Conservation (phyloP, 53 echinoderm and acorn worm species). For the Holothuria leucospilota region DNA sequence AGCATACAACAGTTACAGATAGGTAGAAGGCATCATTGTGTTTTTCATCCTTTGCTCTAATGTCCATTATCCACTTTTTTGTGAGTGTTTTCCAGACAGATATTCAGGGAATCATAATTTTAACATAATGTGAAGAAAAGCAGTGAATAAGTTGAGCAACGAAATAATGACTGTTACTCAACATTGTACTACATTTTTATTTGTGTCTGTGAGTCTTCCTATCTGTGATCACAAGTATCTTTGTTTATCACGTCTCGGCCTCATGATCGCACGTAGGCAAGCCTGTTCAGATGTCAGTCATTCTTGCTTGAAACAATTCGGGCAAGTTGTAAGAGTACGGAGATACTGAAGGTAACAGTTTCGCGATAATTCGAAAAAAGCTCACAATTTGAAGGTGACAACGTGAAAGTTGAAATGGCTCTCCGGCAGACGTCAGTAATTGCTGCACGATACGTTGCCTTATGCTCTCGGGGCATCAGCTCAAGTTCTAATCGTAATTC, state of each 20-base stretch:
- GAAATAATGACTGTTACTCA: too few species aligned
- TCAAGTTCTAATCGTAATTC: constrained; percentile 13
- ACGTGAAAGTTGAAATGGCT: not conserved
- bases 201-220: too few species aligned
- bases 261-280: too few species aligned
- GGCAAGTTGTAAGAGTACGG: not conserved
- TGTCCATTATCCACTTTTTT: not conserved
- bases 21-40: not conserved
- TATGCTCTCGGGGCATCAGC: constrained; percentile 14
- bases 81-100: not conserved
- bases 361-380: not conserved
- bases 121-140: not conserved
- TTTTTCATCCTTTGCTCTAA: too few species aligned
- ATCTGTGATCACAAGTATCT: too few species aligned
- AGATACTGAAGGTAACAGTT: not conserved
- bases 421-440: constrained; percentile 22
- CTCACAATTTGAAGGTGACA: not conserved
- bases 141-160: too few species aligned
- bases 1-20: not conserved
- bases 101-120: not conserved
- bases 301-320: too few species aligned
- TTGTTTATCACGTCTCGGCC: too few species aligned
- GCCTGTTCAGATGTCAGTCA: too few species aligned
- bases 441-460: constrained; percentile 15
- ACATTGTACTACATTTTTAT: too few species aligned